Base-by-base conservation (phyloP, 2,797 vertebrate genomes). In the Enteromius mattozi region DNA sequence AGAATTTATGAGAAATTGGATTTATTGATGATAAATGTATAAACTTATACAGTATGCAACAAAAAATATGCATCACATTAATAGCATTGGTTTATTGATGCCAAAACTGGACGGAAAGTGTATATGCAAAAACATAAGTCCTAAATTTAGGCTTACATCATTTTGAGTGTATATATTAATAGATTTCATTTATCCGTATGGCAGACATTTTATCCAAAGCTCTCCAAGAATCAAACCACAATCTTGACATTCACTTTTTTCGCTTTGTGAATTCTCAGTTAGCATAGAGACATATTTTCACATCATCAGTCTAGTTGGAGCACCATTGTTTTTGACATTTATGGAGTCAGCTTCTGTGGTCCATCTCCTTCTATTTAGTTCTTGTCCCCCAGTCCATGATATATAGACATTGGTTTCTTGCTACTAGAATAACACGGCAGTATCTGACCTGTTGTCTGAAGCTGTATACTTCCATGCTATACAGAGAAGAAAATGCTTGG, bases 281-380 rank as follows among this genome's bases (percentile, higher is more conserved):
- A 59, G 27, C 51, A 47, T 21, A 56, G 7, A 59, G 51, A 79
- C 24, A 78, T 2, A 6, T 40, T 78, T 78, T 78, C 21, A 30
- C 37, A 33, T 35, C 6, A 66, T 14, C 24, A 71, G 37, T 56
- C 35, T 30, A 71, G 14, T 42, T 5, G 6, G 33, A 81, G 51
- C 35, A 45, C 49, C 35, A 71, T 33, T 81, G 40, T 47, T 81
- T 68, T 72, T 63, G 37, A 61, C 40, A 42, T 81, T 81, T 42
- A 71, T 59, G 10, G 6, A 71, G 51, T 59, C 14, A 59, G 27
- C 37, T 80, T 30, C 3, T 30, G 13, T 54, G n/a, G 37, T 63
- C 42, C 27, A 10, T 3, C 42, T 54, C 30, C 30, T 9, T 45
- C 40, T 40, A 16, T 63, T 42, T 1, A 74, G 45, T 51, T 51